Evolutionary conservation across 2,888 invertebrate genomes (phyloP).

Genomic region (Troides aeacus): DNA sequence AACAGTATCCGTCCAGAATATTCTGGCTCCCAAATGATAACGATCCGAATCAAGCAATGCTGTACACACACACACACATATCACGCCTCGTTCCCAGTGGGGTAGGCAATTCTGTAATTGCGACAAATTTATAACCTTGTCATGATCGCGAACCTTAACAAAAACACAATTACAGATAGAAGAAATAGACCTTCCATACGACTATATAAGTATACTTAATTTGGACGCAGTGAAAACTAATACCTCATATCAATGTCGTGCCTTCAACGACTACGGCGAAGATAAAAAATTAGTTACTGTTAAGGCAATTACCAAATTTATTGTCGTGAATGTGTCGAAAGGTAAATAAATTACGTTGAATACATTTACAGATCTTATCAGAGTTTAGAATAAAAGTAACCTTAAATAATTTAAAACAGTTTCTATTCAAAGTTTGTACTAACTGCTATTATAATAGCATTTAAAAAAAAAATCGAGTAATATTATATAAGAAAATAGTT

Average conservation of each 20-base stretch:
- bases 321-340: slow-evolving; percentile 36
- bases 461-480: too few relatives aligned
- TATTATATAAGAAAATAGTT: too few relatives aligned
- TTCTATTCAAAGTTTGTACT: too few relatives aligned
- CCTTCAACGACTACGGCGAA: slow-evolving; percentile 42
- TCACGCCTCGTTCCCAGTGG: too few relatives aligned
- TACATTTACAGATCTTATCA: neutral
- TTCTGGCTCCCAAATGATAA: too few relatives aligned
- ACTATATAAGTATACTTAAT: slow-evolving; percentile 46
- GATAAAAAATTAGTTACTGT: slow-evolving; percentile 35
- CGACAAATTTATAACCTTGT: too few relatives aligned
- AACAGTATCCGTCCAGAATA: too few relatives aligned
- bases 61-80: too few relatives aligned
- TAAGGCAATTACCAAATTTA: slow-evolving; percentile 32
- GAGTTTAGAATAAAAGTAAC: neutral
- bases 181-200: slow-evolving; percentile 45
- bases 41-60: too few relatives aligned
- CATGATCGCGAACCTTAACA: neutral
- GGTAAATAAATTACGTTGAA: slow-evolving; percentile 12
- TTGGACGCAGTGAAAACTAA: slow-evolving; percentile 43
- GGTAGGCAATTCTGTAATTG: too few relatives aligned
- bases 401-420: too few relatives aligned
- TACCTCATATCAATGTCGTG: slow-evolving; percentile 48
- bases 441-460: too few relatives aligned
- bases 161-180: slow-evolving; percentile 7